Conservation (phyloP, 2,797 vertebrate genomes). For the Gymnoscopelus braueri region DNA sequence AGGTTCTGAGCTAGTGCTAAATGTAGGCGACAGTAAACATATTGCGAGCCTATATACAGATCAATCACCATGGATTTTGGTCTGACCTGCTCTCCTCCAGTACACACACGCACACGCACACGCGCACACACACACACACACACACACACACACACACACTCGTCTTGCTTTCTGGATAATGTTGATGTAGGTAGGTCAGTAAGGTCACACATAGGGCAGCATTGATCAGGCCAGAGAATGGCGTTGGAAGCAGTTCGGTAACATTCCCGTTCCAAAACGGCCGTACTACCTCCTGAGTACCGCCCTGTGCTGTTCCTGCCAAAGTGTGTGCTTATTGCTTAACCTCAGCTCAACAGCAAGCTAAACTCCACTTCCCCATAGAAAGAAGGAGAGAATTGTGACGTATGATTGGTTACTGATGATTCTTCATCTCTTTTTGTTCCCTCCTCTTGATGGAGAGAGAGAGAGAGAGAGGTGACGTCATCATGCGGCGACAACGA, state of each 20-base stretch:
- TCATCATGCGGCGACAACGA: too few species aligned
- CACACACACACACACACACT: constrained; percentile 14
- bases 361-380: too few species aligned
- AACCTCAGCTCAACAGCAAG: too few species aligned
- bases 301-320: too few species aligned
- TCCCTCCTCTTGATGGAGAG: too few species aligned
- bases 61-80: constrained; percentile 69
- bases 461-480: too few species aligned
- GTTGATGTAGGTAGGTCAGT: constrained; percentile 35
- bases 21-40: constrained; percentile 57
- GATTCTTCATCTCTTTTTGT: too few species aligned
- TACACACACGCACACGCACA: constrained; percentile 22
- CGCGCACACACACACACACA: neutral
- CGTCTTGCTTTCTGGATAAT: constrained; percentile 26
- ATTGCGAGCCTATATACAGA: constrained; percentile 46
- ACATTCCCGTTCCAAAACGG: too few species aligned
- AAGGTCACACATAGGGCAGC: constrained; percentile 35
- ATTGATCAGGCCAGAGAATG: constrained; percentile 53
- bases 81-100: constrained; percentile 39
- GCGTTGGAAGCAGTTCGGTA: neutral
- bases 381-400: too few species aligned
- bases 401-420: too few species aligned
- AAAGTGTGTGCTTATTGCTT: too few species aligned
- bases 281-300: too few species aligned
- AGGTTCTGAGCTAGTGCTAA: constrained; percentile 59